Evolutionary conservation across 2,888 invertebrate species (phyloP), one percentile per base, ranked within the genome.

Genomic region (Brachypterus glaber): DNA sequence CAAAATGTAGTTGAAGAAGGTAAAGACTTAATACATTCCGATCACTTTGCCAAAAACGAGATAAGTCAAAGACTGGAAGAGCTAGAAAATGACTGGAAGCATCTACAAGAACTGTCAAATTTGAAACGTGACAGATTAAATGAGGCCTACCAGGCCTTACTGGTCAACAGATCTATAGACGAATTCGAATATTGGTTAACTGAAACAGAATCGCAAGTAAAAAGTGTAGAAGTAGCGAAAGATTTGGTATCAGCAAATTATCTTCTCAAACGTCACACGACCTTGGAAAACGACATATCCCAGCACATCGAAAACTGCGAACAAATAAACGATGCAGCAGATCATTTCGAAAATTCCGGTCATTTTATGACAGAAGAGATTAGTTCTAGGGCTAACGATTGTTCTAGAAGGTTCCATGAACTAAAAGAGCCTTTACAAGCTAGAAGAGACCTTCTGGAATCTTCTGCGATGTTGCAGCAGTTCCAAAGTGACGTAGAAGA

Each of bases 101-200:
- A 86, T 37, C 67, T 97, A 3, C 81, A 87, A 62, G 79, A 82
- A 26, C 78, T 86, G 0, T 87, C 91, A 0, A 77, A 80, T 41
- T 69, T 86, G 8, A 93, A 96, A 51, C 81, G 85, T 39, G 82
- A 83, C 45, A 74, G 92, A 3, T 69, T 96, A 1, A 82, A 84
- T 50, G 90, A 95, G 60, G 92, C 95, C 0, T 87, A 92, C 64
- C 88, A 91, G 63, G 93, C 92, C 0, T 64, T 92, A 9, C 73
- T 89, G 30, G 93, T 90, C 62, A 81, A 84, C 37, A 76, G 95
- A 4, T 86, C 85, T 1, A 67, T 96, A 37, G 95, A 95, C 53
- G 96, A 97, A 66, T 82, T 96, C 59, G 86, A 89, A 53, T 71
- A 78, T 9, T 97, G 96, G 95, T 81, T 95, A 64, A 90, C 90